Percentiles rank a stretch among this genome's conserved stretches.
Evolutionary conservation across 1,140 invertebrate species (phyloP).

Genomic region (Triops cancriformis): DNA sequence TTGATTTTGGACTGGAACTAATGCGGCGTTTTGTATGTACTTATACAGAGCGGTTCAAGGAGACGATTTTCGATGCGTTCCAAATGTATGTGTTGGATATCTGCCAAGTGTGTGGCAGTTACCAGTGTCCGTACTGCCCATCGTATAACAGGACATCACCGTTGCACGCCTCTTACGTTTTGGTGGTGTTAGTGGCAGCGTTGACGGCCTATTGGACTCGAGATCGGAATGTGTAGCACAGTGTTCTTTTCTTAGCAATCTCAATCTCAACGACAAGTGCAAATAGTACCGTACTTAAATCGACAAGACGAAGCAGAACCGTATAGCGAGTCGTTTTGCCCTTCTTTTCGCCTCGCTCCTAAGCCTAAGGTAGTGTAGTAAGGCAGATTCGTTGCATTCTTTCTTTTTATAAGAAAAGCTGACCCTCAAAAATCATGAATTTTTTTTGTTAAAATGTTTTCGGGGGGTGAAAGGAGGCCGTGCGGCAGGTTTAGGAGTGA

Average conservation of each 20-base stretch:
- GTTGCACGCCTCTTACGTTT: conserved; percentile 13
- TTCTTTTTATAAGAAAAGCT: background rate
- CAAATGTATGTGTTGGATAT: conserved; percentile 85
- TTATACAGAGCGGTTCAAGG: conserved; percentile 83
- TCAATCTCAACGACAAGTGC: conserved; percentile 16
- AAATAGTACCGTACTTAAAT: background rate
- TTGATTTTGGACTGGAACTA: background rate
- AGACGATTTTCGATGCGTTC: conserved; percentile 82
- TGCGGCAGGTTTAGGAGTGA: background rate
- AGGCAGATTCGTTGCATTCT: background rate
- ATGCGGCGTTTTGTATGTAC: conserved; percentile 27
- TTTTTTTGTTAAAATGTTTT: background rate
- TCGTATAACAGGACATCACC: conserved; percentile 59
- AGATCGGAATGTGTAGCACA: background rate
- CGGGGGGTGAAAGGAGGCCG: background rate
- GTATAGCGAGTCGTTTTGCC: background rate
- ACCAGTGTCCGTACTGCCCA: conserved; percentile 93
- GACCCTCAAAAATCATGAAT: background rate
- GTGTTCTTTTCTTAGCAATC: conserved; percentile 1
- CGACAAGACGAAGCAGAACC: background rate
- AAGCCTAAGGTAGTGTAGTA: background rate
- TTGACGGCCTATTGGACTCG: background rate
- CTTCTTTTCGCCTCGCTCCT: background rate
- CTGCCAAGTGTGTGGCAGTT: conserved; percentile 96
- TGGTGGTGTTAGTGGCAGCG: conserved; percentile 15